Evolutionary conservation across 2,113 vertebrate species (phyloP), one percentile per base, ranked within the genome.

Genomic region (Phyllopteryx taeniolatus): DNA sequence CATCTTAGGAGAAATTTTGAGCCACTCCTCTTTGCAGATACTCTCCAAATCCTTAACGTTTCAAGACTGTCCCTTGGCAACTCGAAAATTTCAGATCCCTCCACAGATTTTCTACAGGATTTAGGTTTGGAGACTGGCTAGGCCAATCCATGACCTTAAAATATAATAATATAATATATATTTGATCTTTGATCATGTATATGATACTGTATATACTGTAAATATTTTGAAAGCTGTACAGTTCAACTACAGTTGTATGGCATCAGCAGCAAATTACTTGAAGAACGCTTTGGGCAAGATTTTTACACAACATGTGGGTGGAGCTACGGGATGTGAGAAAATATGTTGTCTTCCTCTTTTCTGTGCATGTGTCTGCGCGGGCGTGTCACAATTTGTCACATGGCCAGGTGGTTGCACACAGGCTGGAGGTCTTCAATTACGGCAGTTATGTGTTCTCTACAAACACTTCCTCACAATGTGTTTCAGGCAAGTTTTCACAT

Each of bases 381-480:
- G 75, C 39, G 71, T 74, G 81, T 73, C 43, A 13, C 1, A 78
- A 69, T 70, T 73, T 57, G 62, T 13, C 42, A 64, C 75, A 78
- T 79, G 75, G 82, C 78, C 74, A 43, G 76, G 59, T 70, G 77
- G 79, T 46, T 14, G 64, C 84, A 82, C 77, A 79, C 76, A 75
- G 7, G 22, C 83, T 84, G 85, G 78, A 89, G 83, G 80, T 86
- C 86, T 88, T 93, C 93, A 94, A 91, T 94, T 95, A 93, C 93
- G 92, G 91, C 84, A 81, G 85, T 92, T 91, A 90, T 79, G 88
- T 87, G 86, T 89, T 83, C 89, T 89, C 92, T 91, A 93, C 90
- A 94, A 94, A 94, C 87, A 93, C 93, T 90, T 94, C 94, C 91
- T 94, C 92, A 90, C 90, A 86, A 88, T 74, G 83, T 78, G 88